Percentiles rank a stretch among this genome's conserved stretches.
These are phyloP conservation scores for Drosophila pandora DNA, from an alignment of 1,140 invertebrate genomes.

Conservation along the genomic window DNA sequence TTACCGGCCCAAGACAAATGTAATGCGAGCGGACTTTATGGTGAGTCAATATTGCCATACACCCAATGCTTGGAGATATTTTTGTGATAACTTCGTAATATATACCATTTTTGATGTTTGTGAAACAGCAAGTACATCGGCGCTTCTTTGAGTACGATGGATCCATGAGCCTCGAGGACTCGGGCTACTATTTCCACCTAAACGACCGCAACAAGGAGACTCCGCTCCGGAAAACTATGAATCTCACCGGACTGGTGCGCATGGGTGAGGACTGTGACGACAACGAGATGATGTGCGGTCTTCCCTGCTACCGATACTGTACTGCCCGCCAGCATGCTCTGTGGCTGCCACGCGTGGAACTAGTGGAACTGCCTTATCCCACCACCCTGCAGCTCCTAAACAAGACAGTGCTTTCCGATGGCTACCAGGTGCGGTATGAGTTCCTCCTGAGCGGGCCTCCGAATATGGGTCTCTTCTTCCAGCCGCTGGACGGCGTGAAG, in stretches of 20 bases:
- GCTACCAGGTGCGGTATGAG: slow-evolving; percentile 53
- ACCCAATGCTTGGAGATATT: too few species aligned
- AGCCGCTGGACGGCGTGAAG: slow-evolving; percentile 86
- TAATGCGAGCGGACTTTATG: slow-evolving; percentile 88
- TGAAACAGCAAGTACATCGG: slow-evolving; percentile 85
- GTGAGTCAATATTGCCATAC: slow-evolving; percentile 81
- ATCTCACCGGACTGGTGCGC: slow-evolving; percentile 85
- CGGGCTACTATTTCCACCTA: slow-evolving; percentile 89
- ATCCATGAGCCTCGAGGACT: slow-evolving; percentile 84
- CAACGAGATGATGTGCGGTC: slow-evolving; percentile 87
- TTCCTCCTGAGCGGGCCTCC: slow-evolving; percentile 86
- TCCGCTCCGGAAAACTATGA: slow-evolving; percentile 84
- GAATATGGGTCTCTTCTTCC: slow-evolving; percentile 89
- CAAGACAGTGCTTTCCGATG: slow-evolving; percentile 44
- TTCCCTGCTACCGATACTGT: slow-evolving; percentile 86
- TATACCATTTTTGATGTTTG: background rate
- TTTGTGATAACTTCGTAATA: too few species aligned
- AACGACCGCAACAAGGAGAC: slow-evolving; percentile 88
- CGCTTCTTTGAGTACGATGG: slow-evolving; percentile 86
- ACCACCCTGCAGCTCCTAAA: slow-evolving; percentile 41
- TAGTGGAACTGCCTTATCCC: slow-evolving; percentile 38
- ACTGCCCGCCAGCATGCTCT: slow-evolving; percentile 24
- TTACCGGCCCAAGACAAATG: slow-evolving; percentile 88
- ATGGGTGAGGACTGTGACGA: slow-evolving; percentile 87
- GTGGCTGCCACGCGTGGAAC: slow-evolving; percentile 48